Conservation (phyloP, 2,797 vertebrate genomes). For the Acropternis orthonyx region DNA sequence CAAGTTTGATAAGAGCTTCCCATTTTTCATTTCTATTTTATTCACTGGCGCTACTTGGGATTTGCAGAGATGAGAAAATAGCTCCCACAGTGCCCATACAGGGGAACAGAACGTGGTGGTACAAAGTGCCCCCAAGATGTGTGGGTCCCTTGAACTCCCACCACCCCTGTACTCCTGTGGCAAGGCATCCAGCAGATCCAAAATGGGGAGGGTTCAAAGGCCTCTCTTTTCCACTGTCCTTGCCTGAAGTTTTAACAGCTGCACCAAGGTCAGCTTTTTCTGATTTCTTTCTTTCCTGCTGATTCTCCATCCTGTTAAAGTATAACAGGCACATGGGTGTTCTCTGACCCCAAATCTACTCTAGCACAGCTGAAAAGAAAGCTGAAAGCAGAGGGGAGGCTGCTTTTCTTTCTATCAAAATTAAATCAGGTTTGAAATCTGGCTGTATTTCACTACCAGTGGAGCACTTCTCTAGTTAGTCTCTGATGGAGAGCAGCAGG, state of each 20-base stretch:
- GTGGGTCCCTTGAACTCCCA: not conserved
- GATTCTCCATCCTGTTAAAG: constrained; percentile 19
- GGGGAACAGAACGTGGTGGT: rapidly evolving
- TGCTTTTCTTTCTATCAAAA: not conserved
- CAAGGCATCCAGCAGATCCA: not conserved
- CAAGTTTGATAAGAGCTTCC: not conserved
- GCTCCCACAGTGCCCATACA: rapidly evolving
- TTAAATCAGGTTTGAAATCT: not conserved
- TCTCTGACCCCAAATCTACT: constrained; percentile 23
- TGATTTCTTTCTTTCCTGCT: constrained; percentile 45
- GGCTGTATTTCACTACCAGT: not conserved
- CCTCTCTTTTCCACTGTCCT: not conserved
- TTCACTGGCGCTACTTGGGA: not conserved
- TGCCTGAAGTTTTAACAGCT: not conserved
- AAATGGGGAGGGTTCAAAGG: constrained; percentile 45
- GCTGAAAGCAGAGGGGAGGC: not conserved
- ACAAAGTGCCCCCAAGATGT: not conserved
- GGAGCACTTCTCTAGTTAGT: not conserved
- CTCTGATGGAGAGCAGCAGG: not conserved
- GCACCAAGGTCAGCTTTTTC: constrained; percentile 17
- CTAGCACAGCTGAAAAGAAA: not conserved
- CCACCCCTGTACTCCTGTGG: not conserved
- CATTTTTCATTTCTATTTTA: not conserved
- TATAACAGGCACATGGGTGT: constrained; percentile 2
- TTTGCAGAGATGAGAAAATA: not conserved